These are phyloP conservation scores for Poeciliopsis gracilis DNA, from an alignment of 2,797 vertebrate genomes.

Conservation along the genomic window DNA sequence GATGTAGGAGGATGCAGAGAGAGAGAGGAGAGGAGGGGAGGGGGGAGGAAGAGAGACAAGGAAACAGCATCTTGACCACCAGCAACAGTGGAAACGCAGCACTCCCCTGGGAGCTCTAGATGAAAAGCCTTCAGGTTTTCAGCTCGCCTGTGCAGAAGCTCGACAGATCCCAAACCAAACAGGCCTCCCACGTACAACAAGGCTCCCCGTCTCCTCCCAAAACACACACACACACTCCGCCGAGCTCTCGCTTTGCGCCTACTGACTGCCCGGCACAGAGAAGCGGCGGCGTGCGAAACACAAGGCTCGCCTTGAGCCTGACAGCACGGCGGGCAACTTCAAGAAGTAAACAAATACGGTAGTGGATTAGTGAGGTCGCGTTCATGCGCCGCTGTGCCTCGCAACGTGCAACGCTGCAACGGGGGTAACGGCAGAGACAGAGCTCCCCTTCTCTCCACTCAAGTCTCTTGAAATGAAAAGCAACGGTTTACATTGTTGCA, in stretches of 20 bases:
- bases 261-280: conserved; percentile 55
- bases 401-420: conserved; percentile 7
- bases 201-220: conserved; percentile 41
- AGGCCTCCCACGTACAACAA: conserved; percentile 70
- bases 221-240: conserved; percentile 58
- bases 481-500: conserved; percentile 13
- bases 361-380: conserved; percentile 42
- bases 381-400: conserved; percentile 12
- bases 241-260: conserved; percentile 53
- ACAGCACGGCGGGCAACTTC: conserved; percentile 53
- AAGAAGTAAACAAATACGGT: conserved; percentile 70
- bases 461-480: conserved; percentile 3
- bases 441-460: conserved; percentile 7
- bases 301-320: conserved; percentile 58
- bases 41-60: conserved; percentile 39
- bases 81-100: conserved; percentile 53
- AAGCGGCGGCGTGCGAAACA: conserved; percentile 56
- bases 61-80: conserved; percentile 74
- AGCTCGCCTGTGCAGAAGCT: conserved; percentile 64
- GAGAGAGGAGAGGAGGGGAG: conserved; percentile 18
- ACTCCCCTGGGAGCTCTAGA: conserved; percentile 57
- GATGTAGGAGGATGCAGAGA: conserved; percentile 51
- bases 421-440: conserved; percentile 12
- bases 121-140: conserved; percentile 61
- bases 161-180: conserved; percentile 69